Evolutionary conservation across 1,140 invertebrate genomes (phyloP), one percentile per base, ranked within the genome.

Genomic region (Aradophagus sp.): DNA sequence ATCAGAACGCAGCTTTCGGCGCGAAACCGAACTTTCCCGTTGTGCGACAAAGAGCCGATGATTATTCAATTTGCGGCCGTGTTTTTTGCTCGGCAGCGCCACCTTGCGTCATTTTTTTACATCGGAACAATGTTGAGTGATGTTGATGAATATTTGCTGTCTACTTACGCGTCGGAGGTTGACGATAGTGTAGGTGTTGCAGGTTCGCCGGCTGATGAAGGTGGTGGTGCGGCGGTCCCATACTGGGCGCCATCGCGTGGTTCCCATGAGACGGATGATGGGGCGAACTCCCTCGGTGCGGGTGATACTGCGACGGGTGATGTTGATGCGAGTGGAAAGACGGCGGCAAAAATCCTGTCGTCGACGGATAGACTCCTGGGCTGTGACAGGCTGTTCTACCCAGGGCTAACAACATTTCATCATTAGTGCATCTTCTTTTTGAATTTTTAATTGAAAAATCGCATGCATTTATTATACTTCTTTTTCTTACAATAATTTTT

Each of bases 351-450:
- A 84, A 74, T 66, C 78, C 68, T 41, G 72, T 79, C 61, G 77
- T 75, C 36, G 74, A 82, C 26, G 73, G 77, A 61, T 85, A 85
- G 12, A 84, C 77, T 15, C 84, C 85, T 5, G 87, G 86, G 76
- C 87, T 88, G 73, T 88, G 87, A 59, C 87, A 88, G 45, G 87
- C 86, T 53, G 87, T 85, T 71, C 87, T 88, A 65, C 87, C 85
- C 2, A 87, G 77, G 29, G 85, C 84, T 83, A 75, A n/a, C 35
- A 44, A 20, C n/a, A 15, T 15, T 16, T 38, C 11, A 20, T n/a
- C n/a, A n/a, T n/a, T n/a, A n/a, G n/a, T n/a, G n/a, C n/a, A n/a
- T n/a, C n/a, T n/a, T n/a, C n/a, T n/a, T n/a, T n/a, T n/a, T n/a
- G n/a, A n/a, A n/a, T n/a, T n/a, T n/a, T n/a, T n/a, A n/a, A n/a